Conservation (phyloP, 2,113 vertebrate genomes). For the Melozone crissalis region DNA sequence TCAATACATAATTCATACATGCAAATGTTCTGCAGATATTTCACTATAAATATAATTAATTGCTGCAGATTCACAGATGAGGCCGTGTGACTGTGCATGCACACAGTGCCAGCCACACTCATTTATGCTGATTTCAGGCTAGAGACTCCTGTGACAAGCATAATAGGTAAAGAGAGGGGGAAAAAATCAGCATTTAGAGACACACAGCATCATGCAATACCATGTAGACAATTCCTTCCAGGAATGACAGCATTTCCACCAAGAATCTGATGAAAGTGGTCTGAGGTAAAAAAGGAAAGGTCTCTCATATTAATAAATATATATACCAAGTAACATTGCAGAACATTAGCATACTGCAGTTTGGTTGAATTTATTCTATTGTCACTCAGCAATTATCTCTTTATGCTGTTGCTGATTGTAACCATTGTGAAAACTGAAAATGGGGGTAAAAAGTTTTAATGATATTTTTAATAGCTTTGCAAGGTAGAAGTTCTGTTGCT, state of each 20-base stretch:
- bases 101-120: constrained; percentile 73
- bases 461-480: not conserved
- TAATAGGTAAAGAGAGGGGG: constrained; percentile 12
- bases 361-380: constrained; percentile 6
- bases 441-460: not conserved
- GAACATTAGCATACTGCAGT: not conserved
- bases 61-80: constrained; percentile 71
- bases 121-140: constrained; percentile 74
- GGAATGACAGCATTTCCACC: constrained; percentile 49
- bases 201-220: constrained; percentile 44
- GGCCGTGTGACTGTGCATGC: constrained; percentile 66
- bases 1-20: constrained; percentile 67
- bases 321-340: not conserved
- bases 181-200: constrained; percentile 56
- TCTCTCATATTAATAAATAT: constrained; percentile 44
- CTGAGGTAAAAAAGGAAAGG: constrained; percentile 46
- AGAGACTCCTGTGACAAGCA: constrained; percentile 61
- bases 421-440: constrained; percentile 14
- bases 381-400: constrained; percentile 19
- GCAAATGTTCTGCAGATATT: constrained; percentile 69
- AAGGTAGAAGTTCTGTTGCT: not conserved
- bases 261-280: constrained; percentile 57
- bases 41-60: constrained; percentile 72
- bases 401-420: constrained; percentile 24
- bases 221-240: constrained; percentile 33